These are phyloP conservation scores for Polymixis flavicincta DNA, from an alignment of 2,888 invertebrate genomes.

Conservation along the genomic window DNA sequence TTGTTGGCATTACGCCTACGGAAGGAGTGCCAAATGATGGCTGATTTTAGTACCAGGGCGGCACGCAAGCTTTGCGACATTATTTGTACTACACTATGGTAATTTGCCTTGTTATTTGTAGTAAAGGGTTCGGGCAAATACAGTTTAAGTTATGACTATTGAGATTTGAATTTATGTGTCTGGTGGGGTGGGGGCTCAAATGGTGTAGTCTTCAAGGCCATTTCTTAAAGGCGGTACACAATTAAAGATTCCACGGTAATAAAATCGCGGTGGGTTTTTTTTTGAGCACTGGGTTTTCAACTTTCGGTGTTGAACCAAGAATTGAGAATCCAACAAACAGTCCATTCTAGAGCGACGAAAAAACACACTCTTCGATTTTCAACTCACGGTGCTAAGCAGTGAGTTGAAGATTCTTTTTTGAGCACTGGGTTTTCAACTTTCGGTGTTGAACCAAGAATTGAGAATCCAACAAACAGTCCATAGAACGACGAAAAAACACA, in stretches of 20 bases:
- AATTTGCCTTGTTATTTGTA: constrained; percentile 46
- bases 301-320: no score
- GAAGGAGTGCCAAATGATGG: constrained; percentile 77
- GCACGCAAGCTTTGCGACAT: constrained; percentile 66
- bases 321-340: no score
- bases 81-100: constrained; percentile 51
- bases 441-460: no score
- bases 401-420: no score
- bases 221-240: neutral
- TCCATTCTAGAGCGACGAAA: no score
- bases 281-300: no score
- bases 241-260: neutral
- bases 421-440: no score
- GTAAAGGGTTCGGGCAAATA: constrained; percentile 49
- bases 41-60: constrained; percentile 58
- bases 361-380: no score
- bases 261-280: no score
- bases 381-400: no score
- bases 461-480: no score
- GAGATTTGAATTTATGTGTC: constrained; percentile 59
- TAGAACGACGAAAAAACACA: no score
- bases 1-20: constrained; percentile 73
- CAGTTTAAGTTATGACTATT: constrained; percentile 31
- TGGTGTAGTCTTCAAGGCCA: neutral
- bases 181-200: constrained; percentile 16